Evolutionary conservation across 2,888 invertebrate genomes (phyloP).

Genomic region (Cheilosia variabilis): DNA sequence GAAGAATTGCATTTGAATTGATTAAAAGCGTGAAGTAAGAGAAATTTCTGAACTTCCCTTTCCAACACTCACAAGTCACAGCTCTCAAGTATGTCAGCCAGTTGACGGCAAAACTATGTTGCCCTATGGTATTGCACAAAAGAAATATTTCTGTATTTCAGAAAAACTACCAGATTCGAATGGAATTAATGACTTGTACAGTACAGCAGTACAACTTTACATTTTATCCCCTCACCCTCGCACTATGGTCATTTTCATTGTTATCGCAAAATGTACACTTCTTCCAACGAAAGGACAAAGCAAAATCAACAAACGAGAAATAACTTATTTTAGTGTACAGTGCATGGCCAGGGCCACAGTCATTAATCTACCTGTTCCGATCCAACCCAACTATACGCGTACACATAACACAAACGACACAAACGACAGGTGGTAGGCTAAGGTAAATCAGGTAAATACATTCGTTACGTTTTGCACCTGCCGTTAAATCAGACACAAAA

Average conservation of each 20-base stretch:
- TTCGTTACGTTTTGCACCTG: conserved; percentile 66
- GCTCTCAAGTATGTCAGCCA: too few species aligned
- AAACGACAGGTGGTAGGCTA: conserved; percentile 67
- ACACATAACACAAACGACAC: conserved; percentile 36
- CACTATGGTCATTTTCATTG: conserved; percentile 29
- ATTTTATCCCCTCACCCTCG: not conserved
- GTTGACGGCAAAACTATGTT: too few species aligned
- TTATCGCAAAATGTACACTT: conserved; percentile 2
- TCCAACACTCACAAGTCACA: too few species aligned
- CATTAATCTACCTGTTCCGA: conserved; percentile 46
- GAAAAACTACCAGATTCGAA: not conserved
- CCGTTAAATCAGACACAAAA: conserved; percentile 57
- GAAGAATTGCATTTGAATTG: too few species aligned
- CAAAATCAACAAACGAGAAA: conserved; percentile 32
- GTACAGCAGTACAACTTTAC: not conserved
- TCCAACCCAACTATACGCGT: conserved; percentile 20
- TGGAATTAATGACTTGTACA: conserved; percentile 17
- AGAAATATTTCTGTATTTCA: too few species aligned
- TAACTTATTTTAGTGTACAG: conserved; percentile 14
- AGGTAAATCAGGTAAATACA: conserved; percentile 58
- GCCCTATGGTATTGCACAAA: too few species aligned
- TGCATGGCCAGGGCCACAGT: conserved; percentile 6
- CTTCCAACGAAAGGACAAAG: conserved; percentile 18
- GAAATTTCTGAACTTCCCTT: too few species aligned
- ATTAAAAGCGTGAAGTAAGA: too few species aligned